These are phyloP conservation scores for Steatornis caripensis DNA, from an alignment of 2,113 vertebrate genomes.

Conservation along the genomic window DNA sequence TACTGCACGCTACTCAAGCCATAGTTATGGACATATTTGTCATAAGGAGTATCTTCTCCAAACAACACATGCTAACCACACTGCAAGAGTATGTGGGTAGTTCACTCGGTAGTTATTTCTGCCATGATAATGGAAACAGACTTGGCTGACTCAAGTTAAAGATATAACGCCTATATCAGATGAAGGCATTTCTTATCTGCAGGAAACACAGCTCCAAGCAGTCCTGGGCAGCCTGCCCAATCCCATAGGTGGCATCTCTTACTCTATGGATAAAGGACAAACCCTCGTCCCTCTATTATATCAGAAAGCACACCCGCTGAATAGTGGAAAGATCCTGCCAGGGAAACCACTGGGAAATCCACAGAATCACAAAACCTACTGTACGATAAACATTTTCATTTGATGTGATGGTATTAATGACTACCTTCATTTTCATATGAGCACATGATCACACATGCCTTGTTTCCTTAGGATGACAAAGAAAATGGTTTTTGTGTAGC, in stretches of 20 bases:
- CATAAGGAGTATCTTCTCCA: neutral
- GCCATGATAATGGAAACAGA: neutral
- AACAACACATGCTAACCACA: neutral
- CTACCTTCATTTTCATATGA: neutral
- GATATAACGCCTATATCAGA: neutral
- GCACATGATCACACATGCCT: neutral
- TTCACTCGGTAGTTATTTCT: neutral
- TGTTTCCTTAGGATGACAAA: neutral
- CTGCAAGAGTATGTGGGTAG: accelerated
- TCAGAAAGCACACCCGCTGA: neutral
- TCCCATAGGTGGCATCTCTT: neutral
- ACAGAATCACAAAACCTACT: neutral
- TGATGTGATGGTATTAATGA: neutral
- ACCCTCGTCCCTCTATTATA: neutral
- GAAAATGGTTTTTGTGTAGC: neutral
- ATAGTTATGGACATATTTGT: neutral
- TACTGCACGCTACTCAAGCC: neutral
- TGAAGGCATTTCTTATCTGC: neutral
- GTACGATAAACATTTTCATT: neutral
- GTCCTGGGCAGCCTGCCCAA: neutral
- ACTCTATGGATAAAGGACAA: neutral
- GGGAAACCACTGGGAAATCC: neutral
- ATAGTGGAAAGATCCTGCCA: neutral
- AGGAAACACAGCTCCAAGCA: neutral
- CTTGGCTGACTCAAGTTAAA: neutral